Conservation (phyloP, 2,113 vertebrate species). For the Gobiocypris rarus region DNA sequence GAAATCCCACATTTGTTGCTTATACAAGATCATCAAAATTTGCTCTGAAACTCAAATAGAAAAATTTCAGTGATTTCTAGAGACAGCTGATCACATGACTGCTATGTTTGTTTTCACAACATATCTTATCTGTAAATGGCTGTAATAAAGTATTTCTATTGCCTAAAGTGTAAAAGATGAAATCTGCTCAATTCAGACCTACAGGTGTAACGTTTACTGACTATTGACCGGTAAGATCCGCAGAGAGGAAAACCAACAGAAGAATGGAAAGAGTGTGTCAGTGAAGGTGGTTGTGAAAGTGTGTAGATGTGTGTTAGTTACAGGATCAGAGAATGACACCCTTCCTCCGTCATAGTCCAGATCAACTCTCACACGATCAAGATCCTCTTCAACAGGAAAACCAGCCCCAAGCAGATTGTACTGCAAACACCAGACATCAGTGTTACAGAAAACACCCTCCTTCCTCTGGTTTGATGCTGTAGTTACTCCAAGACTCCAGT, state of each 20-base stretch:
- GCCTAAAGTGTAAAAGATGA: too few species aligned
- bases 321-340: neutral
- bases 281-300: neutral
- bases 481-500: neutral
- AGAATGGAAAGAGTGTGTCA: neutral
- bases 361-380: neutral
- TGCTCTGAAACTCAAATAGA: too few species aligned
- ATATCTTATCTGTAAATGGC: too few species aligned
- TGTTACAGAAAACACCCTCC: neutral
- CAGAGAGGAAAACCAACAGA: neutral
- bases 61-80: too few species aligned
- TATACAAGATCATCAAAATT: too few species aligned
- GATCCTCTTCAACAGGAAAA: neutral
- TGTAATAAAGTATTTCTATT: too few species aligned
- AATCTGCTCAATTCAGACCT: too few species aligned
- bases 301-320: neutral
- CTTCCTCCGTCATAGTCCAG: neutral
- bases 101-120: too few species aligned
- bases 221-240: neutral
- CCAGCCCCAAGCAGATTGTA: accelerated
- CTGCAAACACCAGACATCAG: neutral
- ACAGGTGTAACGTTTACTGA: neutral
- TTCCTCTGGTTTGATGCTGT: neutral
- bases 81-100: too few species aligned
- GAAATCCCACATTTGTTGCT: too few species aligned